phyloP scores from a whole-genome alignment of 2,113 vertebrate genomes.

The Colaptes auratus region DNA sequence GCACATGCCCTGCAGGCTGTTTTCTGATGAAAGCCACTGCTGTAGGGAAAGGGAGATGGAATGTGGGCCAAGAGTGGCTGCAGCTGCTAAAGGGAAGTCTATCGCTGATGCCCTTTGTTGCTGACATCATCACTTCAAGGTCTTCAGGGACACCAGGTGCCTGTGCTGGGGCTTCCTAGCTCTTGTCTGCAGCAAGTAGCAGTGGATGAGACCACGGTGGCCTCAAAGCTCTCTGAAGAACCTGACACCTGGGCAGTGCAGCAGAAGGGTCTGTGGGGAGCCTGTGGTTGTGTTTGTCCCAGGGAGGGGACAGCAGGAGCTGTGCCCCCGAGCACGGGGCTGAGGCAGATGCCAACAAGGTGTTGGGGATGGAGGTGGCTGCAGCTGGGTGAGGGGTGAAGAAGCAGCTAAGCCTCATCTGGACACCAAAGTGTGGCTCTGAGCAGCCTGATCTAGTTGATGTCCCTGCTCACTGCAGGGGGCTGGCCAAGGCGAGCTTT shows the following conservation, averaged over 20 bases:
- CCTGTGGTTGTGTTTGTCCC: rapidly evolving
- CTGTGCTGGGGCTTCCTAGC: background rate
- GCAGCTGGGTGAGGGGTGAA: background rate
- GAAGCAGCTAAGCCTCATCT: background rate
- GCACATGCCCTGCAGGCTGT: background rate
- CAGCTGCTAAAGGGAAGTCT: background rate
- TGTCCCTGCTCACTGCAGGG: too few relatives aligned
- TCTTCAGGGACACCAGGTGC: background rate
- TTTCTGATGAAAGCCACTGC: background rate
- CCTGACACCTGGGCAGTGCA: rapidly evolving
- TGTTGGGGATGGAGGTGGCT: background rate
- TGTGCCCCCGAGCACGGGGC: background rate
- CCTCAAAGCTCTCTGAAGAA: background rate
- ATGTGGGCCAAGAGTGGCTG: background rate
- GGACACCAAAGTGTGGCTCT: background rate
- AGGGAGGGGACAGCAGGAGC: background rate
- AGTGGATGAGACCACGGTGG: background rate
- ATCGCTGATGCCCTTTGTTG: rapidly evolving
- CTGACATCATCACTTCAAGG: rapidly evolving
- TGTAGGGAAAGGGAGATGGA: background rate
- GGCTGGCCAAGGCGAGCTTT: too few relatives aligned
- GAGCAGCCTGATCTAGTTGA: too few relatives aligned
- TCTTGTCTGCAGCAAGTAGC: background rate
- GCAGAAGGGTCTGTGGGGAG: background rate
- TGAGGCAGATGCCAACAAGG: background rate